These are phyloP conservation scores for Grallaria varia DNA, from an alignment of 2,113 vertebrate genomes.

Conservation along the genomic window DNA sequence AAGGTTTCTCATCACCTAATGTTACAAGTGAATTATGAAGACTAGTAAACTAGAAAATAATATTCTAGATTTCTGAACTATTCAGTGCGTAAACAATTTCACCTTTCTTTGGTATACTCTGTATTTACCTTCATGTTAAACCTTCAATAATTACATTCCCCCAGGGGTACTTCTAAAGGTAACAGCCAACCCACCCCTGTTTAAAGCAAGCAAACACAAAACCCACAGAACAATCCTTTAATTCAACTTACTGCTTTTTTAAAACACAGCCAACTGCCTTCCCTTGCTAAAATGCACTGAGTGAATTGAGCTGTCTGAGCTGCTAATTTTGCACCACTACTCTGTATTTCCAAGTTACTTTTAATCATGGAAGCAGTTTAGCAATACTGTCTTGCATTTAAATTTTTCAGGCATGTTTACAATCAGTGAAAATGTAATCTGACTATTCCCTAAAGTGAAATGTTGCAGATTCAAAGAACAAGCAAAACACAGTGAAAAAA, in stretches of 20 bases:
- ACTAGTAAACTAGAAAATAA: background rate
- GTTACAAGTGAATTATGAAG: background rate
- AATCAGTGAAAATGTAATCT: background rate
- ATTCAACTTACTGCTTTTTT: background rate
- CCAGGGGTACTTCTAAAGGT: background rate
- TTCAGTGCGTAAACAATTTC: background rate
- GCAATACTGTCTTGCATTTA: background rate
- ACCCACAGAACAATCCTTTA: background rate
- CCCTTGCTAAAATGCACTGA: background rate
- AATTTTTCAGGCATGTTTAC: background rate
- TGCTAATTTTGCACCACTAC: background rate
- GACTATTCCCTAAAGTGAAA: background rate
- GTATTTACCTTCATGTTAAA: background rate
- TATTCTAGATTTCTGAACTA: background rate
- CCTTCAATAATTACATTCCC: background rate
- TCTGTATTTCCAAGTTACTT: background rate
- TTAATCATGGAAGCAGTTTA: background rate
- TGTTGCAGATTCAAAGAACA: background rate
- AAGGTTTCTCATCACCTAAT: background rate
- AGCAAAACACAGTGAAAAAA: background rate
- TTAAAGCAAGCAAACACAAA: background rate
- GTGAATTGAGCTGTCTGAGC: background rate
- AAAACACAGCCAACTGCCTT: background rate
- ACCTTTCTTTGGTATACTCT: background rate
- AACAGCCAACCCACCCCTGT: background rate